Percentiles rank a stretch among this genome's conserved stretches.
These are phyloP conservation scores for Perccottus glenii DNA, from an alignment of 2,113 vertebrate species.

Conservation along the genomic window DNA sequence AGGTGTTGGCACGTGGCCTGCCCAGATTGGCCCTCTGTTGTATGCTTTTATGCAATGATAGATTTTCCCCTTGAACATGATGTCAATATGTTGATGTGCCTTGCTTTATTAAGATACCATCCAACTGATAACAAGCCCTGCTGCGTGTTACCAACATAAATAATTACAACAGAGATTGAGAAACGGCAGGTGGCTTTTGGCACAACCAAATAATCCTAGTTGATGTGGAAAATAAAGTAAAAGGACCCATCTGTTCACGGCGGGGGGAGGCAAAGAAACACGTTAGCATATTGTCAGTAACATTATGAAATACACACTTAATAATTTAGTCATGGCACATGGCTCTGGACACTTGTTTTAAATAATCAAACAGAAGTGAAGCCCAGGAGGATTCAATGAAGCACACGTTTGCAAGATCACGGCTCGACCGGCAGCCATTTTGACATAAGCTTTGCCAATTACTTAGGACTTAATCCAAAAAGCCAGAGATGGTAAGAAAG, in stretches of 20 bases:
- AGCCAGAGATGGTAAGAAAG: no score
- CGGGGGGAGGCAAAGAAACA: conserved; percentile 90
- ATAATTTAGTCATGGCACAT: conserved; percentile 95
- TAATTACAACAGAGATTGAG: conserved; percentile 98
- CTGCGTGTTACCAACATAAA: conserved; percentile 99
- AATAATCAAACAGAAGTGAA: conserved; percentile 73
- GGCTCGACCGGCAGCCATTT: conserved; percentile 54
- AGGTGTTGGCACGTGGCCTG: conserved; percentile 84
- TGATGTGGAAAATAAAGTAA: conserved; percentile 99
- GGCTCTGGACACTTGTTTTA: conserved; percentile 84
- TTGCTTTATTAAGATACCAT: conserved; percentile 99
- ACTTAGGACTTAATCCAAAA: conserved; percentile 17
- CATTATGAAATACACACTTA: conserved; percentile 99
- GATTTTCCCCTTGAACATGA: conserved; percentile 96
- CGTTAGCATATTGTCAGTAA: conserved; percentile 99
- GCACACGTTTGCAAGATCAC: conserved; percentile 46
- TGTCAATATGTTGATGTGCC: conserved; percentile 99
- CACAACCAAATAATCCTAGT: conserved; percentile 99
- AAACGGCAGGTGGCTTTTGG: conserved; percentile 99
- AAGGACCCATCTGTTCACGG: conserved; percentile 99
- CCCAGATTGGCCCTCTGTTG: conserved; percentile 62
- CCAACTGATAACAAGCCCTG: conserved; percentile 99
- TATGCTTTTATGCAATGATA: conserved; percentile 73
- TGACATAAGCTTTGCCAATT: conserved; percentile 51
- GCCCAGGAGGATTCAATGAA: conserved; percentile 57